Evolutionary conservation across 2,797 vertebrate species (phyloP).

Genomic region (Acomys russatus): DNA sequence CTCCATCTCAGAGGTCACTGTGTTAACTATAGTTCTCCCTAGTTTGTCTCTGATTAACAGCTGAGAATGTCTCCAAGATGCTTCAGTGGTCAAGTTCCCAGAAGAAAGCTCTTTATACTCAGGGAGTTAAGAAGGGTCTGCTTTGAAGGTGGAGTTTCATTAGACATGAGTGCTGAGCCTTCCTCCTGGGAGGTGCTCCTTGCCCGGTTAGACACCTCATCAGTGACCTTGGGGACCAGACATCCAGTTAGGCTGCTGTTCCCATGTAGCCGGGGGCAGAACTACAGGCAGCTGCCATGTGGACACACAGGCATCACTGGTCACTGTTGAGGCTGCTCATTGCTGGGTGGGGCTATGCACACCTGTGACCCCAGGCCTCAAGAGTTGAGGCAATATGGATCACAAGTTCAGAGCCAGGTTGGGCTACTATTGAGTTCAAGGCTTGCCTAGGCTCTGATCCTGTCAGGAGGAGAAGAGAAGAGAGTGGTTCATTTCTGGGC

Average conservation of each 20-base stretch:
- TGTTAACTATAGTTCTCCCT: background rate
- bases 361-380: background rate
- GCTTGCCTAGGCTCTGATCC: background rate
- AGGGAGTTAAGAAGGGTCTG: background rate
- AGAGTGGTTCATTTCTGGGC: too few species aligned
- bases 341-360: background rate
- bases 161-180: background rate
- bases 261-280: background rate
- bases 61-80: background rate
- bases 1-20: background rate
- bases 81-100: background rate
- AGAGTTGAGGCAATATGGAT: background rate
- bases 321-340: background rate
- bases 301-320: background rate
- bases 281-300: background rate
- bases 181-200: background rate
- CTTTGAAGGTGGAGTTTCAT: background rate
- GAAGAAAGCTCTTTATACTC: background rate
- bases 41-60: conserved; percentile 5
- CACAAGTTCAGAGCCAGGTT: background rate
- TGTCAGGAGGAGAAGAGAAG: too few species aligned
- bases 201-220: background rate
- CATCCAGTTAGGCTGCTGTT: background rate
- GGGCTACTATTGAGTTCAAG: background rate
- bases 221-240: background rate